phyloP scores from a whole-genome alignment of 2,888 invertebrate species.

The Gastracanthus pulcherrimus region DNA sequence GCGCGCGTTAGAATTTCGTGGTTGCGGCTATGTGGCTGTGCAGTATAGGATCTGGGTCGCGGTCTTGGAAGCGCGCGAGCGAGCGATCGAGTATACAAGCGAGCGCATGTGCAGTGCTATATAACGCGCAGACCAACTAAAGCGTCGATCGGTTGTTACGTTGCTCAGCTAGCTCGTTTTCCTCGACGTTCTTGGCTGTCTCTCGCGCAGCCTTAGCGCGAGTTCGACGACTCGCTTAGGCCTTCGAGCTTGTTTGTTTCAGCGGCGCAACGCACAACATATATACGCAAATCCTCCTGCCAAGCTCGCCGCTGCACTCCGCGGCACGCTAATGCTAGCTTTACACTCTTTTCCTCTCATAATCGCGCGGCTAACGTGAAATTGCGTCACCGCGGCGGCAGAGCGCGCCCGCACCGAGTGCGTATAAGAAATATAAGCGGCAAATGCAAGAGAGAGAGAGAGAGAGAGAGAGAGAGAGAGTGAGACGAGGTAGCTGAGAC shows the following conservation, averaged over 20 bases:
- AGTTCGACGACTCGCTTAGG: constrained; percentile 38
- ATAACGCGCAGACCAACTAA: neutral
- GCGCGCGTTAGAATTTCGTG: constrained; percentile 4
- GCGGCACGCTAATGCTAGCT: neutral
- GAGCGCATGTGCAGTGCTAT: too few relatives aligned
- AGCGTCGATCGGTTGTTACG: constrained; percentile 35
- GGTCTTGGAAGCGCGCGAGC: constrained; percentile 42
- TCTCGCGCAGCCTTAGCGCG: constrained; percentile 27
- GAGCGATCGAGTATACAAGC: neutral
- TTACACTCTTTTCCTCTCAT: constrained; percentile 8
- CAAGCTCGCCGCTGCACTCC: neutral
- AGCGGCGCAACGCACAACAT: constrained; percentile 3
- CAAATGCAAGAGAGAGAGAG: neutral
- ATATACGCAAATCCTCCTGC: neutral
- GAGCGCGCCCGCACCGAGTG: neutral
- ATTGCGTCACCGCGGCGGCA: constrained; percentile 32
- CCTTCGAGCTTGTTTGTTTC: constrained; percentile 45
- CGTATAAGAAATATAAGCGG: neutral
- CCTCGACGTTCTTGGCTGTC: constrained; percentile 41
- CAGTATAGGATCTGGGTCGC: constrained; percentile 34
- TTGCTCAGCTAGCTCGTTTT: constrained; percentile 40
- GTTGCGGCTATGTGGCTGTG: neutral
- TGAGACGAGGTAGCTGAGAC: too few relatives aligned
- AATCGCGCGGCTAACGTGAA: neutral
- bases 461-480: neutral